Conservation (phyloP, 2,113 vertebrate genomes). For the Columbina picui region DNA sequence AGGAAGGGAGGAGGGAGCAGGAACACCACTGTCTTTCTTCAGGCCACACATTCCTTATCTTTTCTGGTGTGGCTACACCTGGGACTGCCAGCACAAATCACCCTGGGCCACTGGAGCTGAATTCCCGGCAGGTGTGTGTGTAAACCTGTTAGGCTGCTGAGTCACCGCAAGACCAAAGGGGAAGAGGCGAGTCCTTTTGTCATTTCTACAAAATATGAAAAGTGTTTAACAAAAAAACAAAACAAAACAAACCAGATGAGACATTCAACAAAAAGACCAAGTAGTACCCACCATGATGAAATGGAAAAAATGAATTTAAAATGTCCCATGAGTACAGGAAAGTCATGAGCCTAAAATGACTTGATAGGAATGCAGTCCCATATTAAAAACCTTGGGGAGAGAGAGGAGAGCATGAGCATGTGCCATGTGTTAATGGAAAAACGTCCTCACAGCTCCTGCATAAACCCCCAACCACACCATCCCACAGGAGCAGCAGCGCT, state of each 20-base stretch:
- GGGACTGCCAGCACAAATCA: background rate
- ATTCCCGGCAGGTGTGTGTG: background rate
- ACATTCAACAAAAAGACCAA: background rate
- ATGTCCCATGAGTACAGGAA: background rate
- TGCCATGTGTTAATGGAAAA: background rate
- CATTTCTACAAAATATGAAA: background rate
- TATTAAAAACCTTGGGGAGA: background rate
- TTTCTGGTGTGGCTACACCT: background rate
- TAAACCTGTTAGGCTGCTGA: background rate
- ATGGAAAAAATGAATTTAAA: background rate
- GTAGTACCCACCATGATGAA: background rate
- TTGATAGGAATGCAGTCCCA: background rate
- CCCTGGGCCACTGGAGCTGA: background rate
- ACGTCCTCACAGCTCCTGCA: background rate
- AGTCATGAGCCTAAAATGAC: background rate
- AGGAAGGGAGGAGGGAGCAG: background rate
- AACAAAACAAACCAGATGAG: background rate
- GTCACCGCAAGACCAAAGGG: background rate
- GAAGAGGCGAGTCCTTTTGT: background rate
- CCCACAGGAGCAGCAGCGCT: background rate
- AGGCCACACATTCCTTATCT: accelerated
- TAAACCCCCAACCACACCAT: background rate
- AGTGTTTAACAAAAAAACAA: background rate
- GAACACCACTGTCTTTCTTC: background rate
- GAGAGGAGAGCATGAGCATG: background rate